Conservation (phyloP, 2,888 invertebrate genomes). For the Rhorus exstirpatorius region DNA sequence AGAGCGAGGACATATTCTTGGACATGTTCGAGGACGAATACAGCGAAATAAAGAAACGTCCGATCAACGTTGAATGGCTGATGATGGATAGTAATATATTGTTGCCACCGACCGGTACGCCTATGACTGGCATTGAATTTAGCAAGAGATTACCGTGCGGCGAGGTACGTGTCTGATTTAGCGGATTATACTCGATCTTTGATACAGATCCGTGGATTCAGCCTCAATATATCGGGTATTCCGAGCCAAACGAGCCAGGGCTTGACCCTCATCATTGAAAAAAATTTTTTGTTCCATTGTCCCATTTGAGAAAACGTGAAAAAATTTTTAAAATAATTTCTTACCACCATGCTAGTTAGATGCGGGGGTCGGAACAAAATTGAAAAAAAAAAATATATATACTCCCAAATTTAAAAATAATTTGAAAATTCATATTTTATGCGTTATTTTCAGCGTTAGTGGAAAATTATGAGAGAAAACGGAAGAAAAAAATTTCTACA, state of each 20-base stretch:
- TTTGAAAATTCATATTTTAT: too few relatives aligned
- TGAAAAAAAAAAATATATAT: too few relatives aligned
- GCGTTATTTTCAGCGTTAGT: constrained; percentile 1
- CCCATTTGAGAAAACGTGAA: too few relatives aligned
- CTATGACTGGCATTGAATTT: constrained; percentile 98
- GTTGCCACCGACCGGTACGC: constrained; percentile 97
- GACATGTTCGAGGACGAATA: constrained; percentile 99
- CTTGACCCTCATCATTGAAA: too few relatives aligned
- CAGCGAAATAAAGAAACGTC: constrained; percentile 95
- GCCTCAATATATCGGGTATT: too few relatives aligned
- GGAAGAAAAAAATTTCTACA: too few relatives aligned
- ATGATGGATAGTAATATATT: constrained; percentile 98
- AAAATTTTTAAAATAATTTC: too few relatives aligned
- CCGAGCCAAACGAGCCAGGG: too few relatives aligned
- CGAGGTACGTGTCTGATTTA: constrained; percentile 89
- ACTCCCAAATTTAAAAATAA: constrained; percentile 2
- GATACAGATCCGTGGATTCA: neutral
- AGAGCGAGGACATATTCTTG: constrained; percentile 98
- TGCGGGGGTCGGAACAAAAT: too few relatives aligned
- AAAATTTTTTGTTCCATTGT: too few relatives aligned
- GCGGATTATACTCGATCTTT: neutral
- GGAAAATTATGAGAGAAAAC: too few relatives aligned
- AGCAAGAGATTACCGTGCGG: constrained; percentile 98
- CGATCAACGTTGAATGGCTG: constrained; percentile 96
- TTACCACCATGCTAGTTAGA: too few relatives aligned